These are phyloP conservation scores for Parazoanthus atlanticus DNA, from an alignment of 92 coral and sea anemone species.

Conservation along the genomic window DNA sequence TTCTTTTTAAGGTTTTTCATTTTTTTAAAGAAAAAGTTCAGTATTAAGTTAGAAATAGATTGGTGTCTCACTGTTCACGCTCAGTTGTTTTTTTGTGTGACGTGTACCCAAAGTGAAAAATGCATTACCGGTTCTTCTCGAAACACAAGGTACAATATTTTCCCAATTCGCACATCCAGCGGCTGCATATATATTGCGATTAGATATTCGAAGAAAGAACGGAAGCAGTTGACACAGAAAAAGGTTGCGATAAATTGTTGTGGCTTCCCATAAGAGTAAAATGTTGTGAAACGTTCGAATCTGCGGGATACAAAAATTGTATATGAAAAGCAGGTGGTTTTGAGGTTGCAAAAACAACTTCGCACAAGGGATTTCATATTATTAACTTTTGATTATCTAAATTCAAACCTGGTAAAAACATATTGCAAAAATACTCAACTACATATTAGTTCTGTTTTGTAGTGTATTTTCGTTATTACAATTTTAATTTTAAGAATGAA, in stretches of 20 bases:
- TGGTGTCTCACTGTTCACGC: not conserved
- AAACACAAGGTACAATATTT: not conserved
- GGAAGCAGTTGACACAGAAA: not conserved
- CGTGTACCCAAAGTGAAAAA: not conserved
- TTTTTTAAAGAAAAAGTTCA: not conserved
- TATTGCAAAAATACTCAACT: not conserved
- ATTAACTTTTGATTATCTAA: conserved; percentile 8
- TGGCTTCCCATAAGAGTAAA: conserved; percentile 20
- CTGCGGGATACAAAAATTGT: conserved; percentile 4
- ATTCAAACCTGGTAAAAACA: not conserved
- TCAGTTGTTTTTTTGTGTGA: not conserved
- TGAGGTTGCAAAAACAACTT: not conserved
- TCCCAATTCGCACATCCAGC: not conserved
- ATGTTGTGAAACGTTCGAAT: not conserved
- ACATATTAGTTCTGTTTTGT: not conserved
- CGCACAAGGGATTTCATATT: not conserved
- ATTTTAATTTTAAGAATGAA: not conserved
- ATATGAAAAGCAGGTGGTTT: conserved; percentile 36
- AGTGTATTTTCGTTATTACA: not conserved
- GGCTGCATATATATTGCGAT: not conserved
- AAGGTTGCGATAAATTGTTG: conserved; percentile 14
- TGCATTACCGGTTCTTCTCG: not conserved
- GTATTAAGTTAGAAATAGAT: too few relatives aligned
- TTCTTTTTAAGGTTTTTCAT: not conserved
- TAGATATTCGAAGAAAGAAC: not conserved